Conservation (phyloP, 2,113 vertebrate genomes). For the Oreochromis aureus region DNA sequence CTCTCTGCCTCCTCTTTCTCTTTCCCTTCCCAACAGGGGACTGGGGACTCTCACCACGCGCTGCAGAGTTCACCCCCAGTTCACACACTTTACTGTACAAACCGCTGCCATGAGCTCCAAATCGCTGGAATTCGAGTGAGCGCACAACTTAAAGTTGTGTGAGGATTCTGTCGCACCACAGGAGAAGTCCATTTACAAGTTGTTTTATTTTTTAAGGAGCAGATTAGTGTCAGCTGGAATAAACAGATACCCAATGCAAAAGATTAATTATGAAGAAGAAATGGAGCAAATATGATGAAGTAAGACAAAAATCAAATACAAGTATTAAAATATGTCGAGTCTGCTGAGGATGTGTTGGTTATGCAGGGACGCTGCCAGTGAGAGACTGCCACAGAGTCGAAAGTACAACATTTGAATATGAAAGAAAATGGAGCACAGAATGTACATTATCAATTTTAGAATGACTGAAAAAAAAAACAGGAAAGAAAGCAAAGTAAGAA, state of each 20-base stretch:
- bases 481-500: background rate
- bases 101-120: background rate
- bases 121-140: background rate
- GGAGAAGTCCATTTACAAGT: background rate
- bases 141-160: background rate
- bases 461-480: background rate
- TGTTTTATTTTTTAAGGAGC: background rate
- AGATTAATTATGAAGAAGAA: slow-evolving; percentile 32
- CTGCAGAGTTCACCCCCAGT: slow-evolving; percentile 44
- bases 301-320: slow-evolving; percentile 2
- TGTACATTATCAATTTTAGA: background rate
- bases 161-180: background rate
- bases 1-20: slow-evolving; percentile 48
- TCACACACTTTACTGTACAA: slow-evolving; percentile 26
- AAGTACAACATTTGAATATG: background rate
- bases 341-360: background rate
- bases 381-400: background rate
- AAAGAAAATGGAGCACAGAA: background rate
- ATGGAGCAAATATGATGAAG: background rate
- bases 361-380: background rate
- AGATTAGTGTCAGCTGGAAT: slow-evolving; percentile 13
- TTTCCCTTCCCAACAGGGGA: slow-evolving; percentile 14
- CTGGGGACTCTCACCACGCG: slow-evolving; percentile 27
- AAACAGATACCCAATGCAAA: background rate
- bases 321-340: background rate